These are phyloP conservation scores for Apis mellifera DNA, from an alignment of 1,140 invertebrate genomes.

Conservation along the genomic window DNA sequence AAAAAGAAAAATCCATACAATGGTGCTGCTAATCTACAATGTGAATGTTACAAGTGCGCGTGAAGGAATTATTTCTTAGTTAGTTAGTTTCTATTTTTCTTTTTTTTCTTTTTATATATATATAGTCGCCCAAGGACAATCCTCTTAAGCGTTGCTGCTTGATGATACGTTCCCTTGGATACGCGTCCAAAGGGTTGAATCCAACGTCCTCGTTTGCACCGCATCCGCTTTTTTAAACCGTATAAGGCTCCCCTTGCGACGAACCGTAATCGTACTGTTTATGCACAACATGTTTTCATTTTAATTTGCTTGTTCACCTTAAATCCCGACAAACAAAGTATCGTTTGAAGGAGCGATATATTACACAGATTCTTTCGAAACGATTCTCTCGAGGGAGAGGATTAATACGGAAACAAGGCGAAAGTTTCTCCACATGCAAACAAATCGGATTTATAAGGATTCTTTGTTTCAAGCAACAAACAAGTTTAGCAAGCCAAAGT, in stretches of 20 bases:
- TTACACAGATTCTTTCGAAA: background rate
- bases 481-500: no score
- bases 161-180: constrained; percentile 24
- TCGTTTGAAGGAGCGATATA: no score
- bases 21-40: background rate
- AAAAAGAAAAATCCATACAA: constrained; percentile 59
- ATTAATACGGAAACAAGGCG: background rate
- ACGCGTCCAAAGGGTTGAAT: constrained; percentile 55
- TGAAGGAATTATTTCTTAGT: background rate
- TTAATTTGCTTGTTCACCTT: constrained; percentile 30
- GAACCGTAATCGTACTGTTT: constrained; percentile 72
- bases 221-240: constrained; percentile 60
- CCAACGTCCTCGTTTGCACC: constrained; percentile 32
- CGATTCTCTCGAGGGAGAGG: background rate
- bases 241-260: constrained; percentile 59
- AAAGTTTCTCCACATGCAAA: no score
- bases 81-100: background rate
- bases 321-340: background rate
- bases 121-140: no score
- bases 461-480: no score
- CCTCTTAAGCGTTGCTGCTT: constrained; percentile 43
- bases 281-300: constrained; percentile 56
- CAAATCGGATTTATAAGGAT: no score
- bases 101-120: no score
- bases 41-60: background rate